Percentiles rank a stretch among this genome's conserved stretches.
Conservation (phyloP, 2,888 invertebrate genomes). For the Thumatha senex region DNA sequence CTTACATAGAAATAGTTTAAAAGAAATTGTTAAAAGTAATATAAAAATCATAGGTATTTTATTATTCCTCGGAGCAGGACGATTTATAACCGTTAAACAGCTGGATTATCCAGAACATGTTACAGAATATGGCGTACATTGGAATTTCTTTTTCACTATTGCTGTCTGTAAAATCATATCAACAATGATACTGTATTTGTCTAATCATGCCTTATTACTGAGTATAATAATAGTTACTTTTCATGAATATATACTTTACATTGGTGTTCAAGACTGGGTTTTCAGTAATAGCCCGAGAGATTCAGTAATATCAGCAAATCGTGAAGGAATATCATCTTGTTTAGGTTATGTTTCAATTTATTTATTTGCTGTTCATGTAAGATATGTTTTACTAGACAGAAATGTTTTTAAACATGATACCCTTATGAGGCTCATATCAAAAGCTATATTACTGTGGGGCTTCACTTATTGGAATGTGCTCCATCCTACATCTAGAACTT, state of each 20-base stretch:
- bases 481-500: conserved; percentile 88
- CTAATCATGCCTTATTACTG: conserved; percentile 79
- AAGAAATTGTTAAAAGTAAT: conserved; percentile 61
- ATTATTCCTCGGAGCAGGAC: conserved; percentile 84
- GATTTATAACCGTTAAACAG: conserved; percentile 84
- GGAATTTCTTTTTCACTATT: conserved; percentile 99
- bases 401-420: conserved; percentile 42
- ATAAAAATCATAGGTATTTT: conserved; percentile 59
- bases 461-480: conserved; percentile 71
- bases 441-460: conserved; percentile 61
- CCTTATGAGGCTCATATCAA: conserved; percentile 36
- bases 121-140: conserved; percentile 97
- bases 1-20: conserved; percentile 46
- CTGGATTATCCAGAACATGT: conserved; percentile 94
- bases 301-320: conserved; percentile 90
- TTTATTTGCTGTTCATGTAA: conserved; percentile 87
- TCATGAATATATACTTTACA: conserved; percentile 87
- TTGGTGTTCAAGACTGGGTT: conserved; percentile 88
- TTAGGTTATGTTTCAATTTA: conserved; percentile 94
- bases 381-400: conserved; percentile 74
- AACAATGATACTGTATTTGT: conserved; percentile 82
- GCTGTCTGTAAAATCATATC: conserved; percentile 91
- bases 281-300: conserved; percentile 83
- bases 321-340: conserved; percentile 94
- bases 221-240: conserved; percentile 81